Evolutionary conservation across 2,113 vertebrate species (phyloP), one percentile per base, ranked within the genome.

Genomic region (Taxidea taxus): DNA sequence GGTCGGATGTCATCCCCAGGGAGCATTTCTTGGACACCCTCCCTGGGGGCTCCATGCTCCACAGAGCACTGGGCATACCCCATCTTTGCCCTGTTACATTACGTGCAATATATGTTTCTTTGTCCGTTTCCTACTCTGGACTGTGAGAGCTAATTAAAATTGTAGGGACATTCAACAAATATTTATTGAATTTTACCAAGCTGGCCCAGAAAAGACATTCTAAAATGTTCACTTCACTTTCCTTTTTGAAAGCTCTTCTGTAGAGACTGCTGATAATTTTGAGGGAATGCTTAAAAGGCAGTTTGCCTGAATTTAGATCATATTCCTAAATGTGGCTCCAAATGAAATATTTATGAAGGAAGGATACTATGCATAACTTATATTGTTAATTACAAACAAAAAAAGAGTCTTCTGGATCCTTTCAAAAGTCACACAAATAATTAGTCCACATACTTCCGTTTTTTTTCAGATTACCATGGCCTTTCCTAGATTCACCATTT

Each of bases 321-420:
- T 31, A 81, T 95, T 92, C 49, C 80, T 95, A 90, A 95, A 87
- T 88, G 2, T 96, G 87, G 11, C 49, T 95, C 44, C 70, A 94
- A 54, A 90, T 96, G 75, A 95, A 95, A 94, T 95, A 88, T 96
- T 96, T 95, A 90, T 87, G n/a, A 75, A 86, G 56, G 56, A 91
- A 93, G 27, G 13, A 42, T 47, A 25, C 39, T 77, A 25, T n/a
- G 64, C 3, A 60, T 3, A 64, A 64, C n/a, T 80, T 54, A n/a
- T 14, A 56, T 42, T 94, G 4, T 86, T 95, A 83, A 91, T 96
- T 86, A 78, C 20, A 49, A 27, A 77, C 66, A 77, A 77, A 66
- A 77, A 74, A 58, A 4, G 47, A 77, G 15, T 85, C 82, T 20
- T 84, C 70, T 13, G 7, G 51, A 86, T 82, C 44, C 14, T 27